Base-by-base conservation (phyloP, 1,140 invertebrate species). In the Bombus difficillimus region DNA sequence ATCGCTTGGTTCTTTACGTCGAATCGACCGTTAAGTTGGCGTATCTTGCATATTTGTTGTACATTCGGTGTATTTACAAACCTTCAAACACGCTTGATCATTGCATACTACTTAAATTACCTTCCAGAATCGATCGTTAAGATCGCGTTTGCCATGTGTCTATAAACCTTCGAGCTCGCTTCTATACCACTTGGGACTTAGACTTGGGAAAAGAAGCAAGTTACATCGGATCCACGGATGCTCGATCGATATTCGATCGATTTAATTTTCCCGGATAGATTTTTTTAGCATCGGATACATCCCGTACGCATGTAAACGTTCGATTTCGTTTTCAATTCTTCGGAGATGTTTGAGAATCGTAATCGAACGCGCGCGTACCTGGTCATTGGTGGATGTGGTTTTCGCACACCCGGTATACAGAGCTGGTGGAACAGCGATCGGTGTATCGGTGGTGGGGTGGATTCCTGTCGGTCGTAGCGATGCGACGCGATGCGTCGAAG, bases 381-480 rank as follows among this genome's bases (percentile, higher is more conserved):
- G 47, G 5, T 22, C 47, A 12, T n/a, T 22, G 22, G 4, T 37
- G 5, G 18, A 34, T 66, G 3, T 77, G 5, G 8, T 15, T 28
- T 34, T 32, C 13, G 53, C 13, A 18, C 78, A 87, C 81, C 88
- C 85, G 74, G 34, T 87, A 90, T 41, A 81, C 34, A 13, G 47
- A 2, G 47, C 47, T 0, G 32, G 66, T 37, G 47, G 39, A 86
- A 39, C n/a, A 66, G 53, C 41, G 28, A 79, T 83, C 64, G 28
- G 34, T 3, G 22, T 15, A 4, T 3, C 39, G 37, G 9, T 72
- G 68, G 86, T 82, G 79, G 87, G 59, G 59, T 5, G 59, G 59
- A 62, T n/a, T 62, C 59, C 59, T 28, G 59, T 53, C 18, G 47
- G 47, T 22, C 47, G 47, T 53, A 53, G 47, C 18, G 18, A 53